Conservation (phyloP, 2,888 invertebrate genomes). For the Cephus pulcher region DNA sequence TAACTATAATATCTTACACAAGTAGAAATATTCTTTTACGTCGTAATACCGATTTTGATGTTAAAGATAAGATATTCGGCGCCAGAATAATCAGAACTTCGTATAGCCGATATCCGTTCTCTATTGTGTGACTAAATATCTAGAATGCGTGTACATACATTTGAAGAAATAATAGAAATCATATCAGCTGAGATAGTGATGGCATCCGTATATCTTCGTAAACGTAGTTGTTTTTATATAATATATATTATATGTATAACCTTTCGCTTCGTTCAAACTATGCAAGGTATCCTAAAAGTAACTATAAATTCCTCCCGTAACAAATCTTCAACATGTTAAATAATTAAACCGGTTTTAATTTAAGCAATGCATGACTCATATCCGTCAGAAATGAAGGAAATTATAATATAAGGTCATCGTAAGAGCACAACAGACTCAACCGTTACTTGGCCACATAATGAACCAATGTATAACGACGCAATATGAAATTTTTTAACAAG, state of each 20-base stretch:
- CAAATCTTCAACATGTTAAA: neutral
- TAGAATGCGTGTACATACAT: neutral
- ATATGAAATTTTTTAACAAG: neutral
- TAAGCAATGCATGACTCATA: neutral
- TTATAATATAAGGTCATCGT: neutral
- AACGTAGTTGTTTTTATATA: neutral
- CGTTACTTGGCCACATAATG: neutral
- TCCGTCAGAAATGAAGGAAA: neutral
- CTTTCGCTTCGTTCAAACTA: neutral
- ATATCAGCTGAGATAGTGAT: no score
- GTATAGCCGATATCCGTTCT: neutral
- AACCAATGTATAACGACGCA: neutral
- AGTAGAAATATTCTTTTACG: neutral
- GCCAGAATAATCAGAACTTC: neutral
- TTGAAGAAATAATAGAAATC: neutral
- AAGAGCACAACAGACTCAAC: neutral
- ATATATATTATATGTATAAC: neutral
- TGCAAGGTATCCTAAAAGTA: neutral
- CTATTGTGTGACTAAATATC: neutral
- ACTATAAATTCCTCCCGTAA: neutral
- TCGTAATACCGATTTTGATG: neutral
- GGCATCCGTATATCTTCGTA: neutral
- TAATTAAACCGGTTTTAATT: neutral
- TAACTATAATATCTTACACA: neutral
- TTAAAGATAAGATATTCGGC: neutral